Percentiles rank a stretch among this genome's conserved stretches.
Conservation (phyloP, 2,113 vertebrate species). For the Machaerirhynchus nigripectus region DNA sequence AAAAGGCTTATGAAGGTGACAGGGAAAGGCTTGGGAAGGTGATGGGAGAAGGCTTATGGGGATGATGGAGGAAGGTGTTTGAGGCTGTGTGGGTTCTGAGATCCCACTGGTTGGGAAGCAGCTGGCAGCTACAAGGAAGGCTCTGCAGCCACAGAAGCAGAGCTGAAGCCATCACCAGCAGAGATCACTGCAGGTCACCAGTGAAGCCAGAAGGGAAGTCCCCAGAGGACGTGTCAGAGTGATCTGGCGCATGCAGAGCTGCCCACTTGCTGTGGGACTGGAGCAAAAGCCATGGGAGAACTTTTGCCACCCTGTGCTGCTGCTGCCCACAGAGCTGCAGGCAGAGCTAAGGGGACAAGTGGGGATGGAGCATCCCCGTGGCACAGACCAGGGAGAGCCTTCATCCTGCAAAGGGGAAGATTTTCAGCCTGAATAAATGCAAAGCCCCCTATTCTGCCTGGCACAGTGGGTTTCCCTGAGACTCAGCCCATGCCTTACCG, state of each 20-base stretch:
- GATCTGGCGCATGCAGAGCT: neutral
- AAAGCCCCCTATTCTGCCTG: constrained; percentile 1
- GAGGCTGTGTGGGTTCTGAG: neutral
- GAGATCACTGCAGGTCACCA: neutral
- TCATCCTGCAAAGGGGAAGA: neutral
- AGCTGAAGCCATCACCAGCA: neutral
- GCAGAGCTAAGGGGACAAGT: neutral
- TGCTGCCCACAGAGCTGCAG: fast-evolving
- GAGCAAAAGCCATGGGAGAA: neutral
- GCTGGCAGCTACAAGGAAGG: neutral
- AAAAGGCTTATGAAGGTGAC: neutral
- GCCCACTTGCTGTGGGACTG: neutral
- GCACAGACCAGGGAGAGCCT: neutral
- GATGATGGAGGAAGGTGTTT: neutral
- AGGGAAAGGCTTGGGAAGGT: neutral
- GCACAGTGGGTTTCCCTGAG: neutral
- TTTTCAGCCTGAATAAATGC: constrained; percentile 4
- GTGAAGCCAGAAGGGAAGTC: neutral
- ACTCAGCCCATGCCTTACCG: neutral
- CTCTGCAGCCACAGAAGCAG: neutral
- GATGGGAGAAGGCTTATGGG: neutral
- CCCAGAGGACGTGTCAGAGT: neutral
- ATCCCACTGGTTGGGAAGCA: neutral
- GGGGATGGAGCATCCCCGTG: neutral
- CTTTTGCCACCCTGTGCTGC: neutral